Base-by-base conservation (phyloP, 2,113 vertebrate species). In the Lepus europaeus region DNA sequence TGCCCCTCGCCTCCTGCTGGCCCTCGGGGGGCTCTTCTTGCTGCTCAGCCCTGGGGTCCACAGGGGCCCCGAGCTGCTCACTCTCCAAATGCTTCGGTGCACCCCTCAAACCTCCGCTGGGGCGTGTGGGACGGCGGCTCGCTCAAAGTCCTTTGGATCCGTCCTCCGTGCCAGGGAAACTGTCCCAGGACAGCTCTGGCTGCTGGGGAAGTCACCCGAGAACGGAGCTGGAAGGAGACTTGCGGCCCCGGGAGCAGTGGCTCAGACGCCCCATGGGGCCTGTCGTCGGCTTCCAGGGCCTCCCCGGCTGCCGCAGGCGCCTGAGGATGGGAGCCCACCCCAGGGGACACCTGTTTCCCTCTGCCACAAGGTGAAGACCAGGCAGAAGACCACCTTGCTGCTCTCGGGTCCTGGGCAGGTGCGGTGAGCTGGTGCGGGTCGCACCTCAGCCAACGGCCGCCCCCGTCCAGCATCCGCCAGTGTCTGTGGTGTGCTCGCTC, bases 291-390 rank as follows among this genome's bases (percentile, higher is more conserved):
- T 13, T 78, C n/a, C 23, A 6, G 59, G 9, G 84, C 13, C 10
- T 11, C 23, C n/a, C 73, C 29, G 72, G 31, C 45, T 20, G 33
- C 10, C 51, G 51, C 14, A 13, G 31, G 17, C 5, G 51, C 89
- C 49, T 74, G 13, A 1, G 59, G 31, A 6, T 22, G 1, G 6
- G 7, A 7, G 6, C 49, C 39, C 3, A 2, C 36, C 17, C 64
- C 6, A 36, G 68, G 72, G 0, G 0, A 66, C 22, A 2, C 2
- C 25, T 7, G 56, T 2, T 23, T 66, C 19, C 2, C 3, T 53
- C 73, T 6, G n/a, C 33, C 8, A 5, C 22, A 33, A 25, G 39
- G 2, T 5, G 4, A 13, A 70, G 39, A 59, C 13, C 14, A 56
- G 31, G 29, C 0, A 14, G 68, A 59, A n/a, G 20, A 12, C 29